A percentile compares a stretch with the other conserved stretches of the same genome.
phyloP scores from a whole-genome alignment of 2,888 invertebrate genomes.

The Xestia ashworthii region DNA sequence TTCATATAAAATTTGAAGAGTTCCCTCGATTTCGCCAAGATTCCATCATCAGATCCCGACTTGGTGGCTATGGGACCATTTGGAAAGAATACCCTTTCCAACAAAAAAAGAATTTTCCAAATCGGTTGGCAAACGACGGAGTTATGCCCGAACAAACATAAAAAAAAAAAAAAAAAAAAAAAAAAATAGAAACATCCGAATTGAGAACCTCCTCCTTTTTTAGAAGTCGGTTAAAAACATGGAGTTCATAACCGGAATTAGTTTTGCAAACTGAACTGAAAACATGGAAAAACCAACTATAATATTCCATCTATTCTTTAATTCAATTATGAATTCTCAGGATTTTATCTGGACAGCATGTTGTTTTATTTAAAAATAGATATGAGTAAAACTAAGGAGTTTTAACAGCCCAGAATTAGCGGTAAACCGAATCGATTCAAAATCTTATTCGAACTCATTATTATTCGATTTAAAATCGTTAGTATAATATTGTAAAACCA shows the following conservation, averaged over 20 bases:
- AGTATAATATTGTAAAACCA: conserved; percentile 51
- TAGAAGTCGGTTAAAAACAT: too few species aligned
- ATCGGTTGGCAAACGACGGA: too few species aligned
- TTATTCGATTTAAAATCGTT: conserved; percentile 51
- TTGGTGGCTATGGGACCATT: too few species aligned
- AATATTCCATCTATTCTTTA: not conserved
- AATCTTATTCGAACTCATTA: conserved; percentile 42
- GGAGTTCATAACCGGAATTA: conserved; percentile 10
- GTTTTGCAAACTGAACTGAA: not conserved
- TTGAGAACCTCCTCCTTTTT: too few species aligned
- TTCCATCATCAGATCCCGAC: too few species aligned
- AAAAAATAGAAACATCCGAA: too few species aligned
- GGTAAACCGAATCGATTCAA: conserved; percentile 30
- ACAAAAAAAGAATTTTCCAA: too few species aligned
- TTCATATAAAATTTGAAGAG: too few species aligned
- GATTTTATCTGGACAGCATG: not conserved
- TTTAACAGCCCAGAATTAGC: conserved; percentile 10
- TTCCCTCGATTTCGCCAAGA: too few species aligned
- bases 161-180: too few species aligned
- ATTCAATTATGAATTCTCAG: not conserved
- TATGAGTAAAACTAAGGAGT: not conserved
- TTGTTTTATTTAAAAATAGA: conserved; percentile 1
- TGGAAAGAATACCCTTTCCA: too few species aligned
- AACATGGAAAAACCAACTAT: conserved; percentile 34
- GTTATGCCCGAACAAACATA: too few species aligned